Evolutionary conservation across 2,113 vertebrate species (phyloP).

Genomic region (Gasterosteus nipponicus): DNA sequence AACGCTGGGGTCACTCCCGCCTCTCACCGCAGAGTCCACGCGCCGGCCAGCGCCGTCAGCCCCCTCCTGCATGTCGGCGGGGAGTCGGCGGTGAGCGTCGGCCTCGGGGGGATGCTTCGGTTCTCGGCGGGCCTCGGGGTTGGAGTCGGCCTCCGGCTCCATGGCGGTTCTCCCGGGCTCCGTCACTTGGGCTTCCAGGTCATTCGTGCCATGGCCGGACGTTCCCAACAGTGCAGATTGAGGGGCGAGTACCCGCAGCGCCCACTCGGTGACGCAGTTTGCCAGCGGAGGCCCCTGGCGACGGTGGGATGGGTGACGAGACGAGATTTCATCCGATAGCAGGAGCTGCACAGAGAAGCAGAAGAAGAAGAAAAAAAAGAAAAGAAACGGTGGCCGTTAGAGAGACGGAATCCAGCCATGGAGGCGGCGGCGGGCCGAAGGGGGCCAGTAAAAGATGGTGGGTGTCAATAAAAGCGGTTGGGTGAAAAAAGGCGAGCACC

Average conservation of each 20-base stretch:
- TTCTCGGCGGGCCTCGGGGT: slow-evolving; percentile 38
- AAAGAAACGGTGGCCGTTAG: slow-evolving; percentile 27
- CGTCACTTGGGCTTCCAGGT: slow-evolving; percentile 68
- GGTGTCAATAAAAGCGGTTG: slow-evolving; percentile 6
- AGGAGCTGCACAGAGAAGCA: slow-evolving; percentile 29
- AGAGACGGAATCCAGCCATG: slow-evolving; percentile 5
- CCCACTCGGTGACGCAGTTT: slow-evolving; percentile 79
- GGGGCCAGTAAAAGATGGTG: background rate
- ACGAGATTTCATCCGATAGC: slow-evolving; percentile 51
- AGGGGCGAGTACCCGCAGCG: slow-evolving; percentile 72
- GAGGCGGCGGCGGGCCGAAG: background rate
- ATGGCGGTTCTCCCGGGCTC: slow-evolving; percentile 63
- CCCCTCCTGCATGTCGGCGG: slow-evolving; percentile 55
- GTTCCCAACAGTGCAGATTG: slow-evolving; percentile 59
- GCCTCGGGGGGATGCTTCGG: slow-evolving; percentile 63
- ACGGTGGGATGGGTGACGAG: slow-evolving; percentile 53
- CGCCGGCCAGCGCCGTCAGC: slow-evolving; percentile 57
- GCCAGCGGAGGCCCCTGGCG: slow-evolving; percentile 64
- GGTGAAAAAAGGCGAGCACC: slow-evolving; percentile 30
- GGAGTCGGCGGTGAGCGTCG: slow-evolving; percentile 59
- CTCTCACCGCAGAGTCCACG: slow-evolving; percentile 72
- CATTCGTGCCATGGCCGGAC: slow-evolving; percentile 75
- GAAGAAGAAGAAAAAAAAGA: background rate
- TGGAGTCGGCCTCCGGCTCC: slow-evolving; percentile 65
- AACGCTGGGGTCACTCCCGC: slow-evolving; percentile 72